Evolutionary conservation across 1,140 invertebrate genomes (phyloP), one percentile per base, ranked within the genome.

Genomic region (Chrysopa pallens): DNA sequence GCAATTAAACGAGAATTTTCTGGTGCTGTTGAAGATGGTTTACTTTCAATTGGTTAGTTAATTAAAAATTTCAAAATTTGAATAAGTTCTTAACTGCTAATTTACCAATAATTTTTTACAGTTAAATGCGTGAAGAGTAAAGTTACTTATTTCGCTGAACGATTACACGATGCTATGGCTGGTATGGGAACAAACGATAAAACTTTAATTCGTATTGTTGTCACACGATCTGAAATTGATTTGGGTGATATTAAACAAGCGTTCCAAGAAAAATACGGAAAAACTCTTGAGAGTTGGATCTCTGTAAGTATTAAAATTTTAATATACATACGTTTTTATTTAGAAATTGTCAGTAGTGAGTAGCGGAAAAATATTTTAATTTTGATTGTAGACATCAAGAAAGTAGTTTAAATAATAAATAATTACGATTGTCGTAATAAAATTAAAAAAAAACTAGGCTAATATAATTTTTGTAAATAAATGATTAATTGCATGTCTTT

Each of bases 131-230:
- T 86, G 6, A 84, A 84, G 59, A 92, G 87, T 57, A 84, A 88
- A 61, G 84, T 91, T 39, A 81, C 80, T 35, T 96, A 89, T 65
- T 95, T 95, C 67, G 91, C 92, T 40, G 84, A 93, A 56, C 76
- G 84, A 50, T 66, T 96, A 8, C 76, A 94, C 54, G 76, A 87
- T 36, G 78, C 84, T 37, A 92, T 97, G 87, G 80, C 83, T 49
- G 85, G 85, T 36, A 49, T 85, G 51, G 88, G 88, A 33, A 94
- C 88, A 27, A 85, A 86, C 51, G 88, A 94, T 60, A 80, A 84
- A 50, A 84, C 83, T 40, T 64, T 95, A 31, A 92, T 93, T 50
- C 78, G 89, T 52, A 84, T 94, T 45, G 64, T 93, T 43, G 86
- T 92, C 8, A 84, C 85, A 48, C 78, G 90, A 54, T 88, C 82